phyloP scores from a whole-genome alignment of 1,140 invertebrate species.

The Cepaea nemoralis region DNA sequence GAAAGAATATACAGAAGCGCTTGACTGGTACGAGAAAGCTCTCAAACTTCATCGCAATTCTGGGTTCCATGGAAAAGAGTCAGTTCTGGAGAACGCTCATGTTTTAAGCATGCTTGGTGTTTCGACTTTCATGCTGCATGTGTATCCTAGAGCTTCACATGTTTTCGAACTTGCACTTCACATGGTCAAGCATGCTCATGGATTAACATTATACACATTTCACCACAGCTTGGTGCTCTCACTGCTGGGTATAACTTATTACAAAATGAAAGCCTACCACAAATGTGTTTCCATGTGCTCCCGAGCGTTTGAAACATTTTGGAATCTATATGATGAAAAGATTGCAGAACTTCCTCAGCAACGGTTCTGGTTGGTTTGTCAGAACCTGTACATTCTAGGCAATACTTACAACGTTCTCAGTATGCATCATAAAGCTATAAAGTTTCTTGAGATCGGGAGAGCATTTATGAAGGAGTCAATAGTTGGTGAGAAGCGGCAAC shows the following conservation, averaged over 20 bases:
- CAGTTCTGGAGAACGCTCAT: constrained; percentile 64
- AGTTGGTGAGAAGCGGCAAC: constrained; percentile 60
- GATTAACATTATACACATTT: constrained; percentile 58
- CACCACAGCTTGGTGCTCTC: constrained; percentile 64
- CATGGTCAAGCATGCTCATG: constrained; percentile 61
- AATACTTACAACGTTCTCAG: constrained; percentile 67
- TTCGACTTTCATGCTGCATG: constrained; percentile 67
- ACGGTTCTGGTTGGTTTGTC: constrained; percentile 67
- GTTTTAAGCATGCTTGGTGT: constrained; percentile 69
- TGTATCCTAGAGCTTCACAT: constrained; percentile 64
- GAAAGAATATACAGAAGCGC: constrained; percentile 63
- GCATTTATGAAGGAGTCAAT: constrained; percentile 60
- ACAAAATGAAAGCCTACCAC: constrained; percentile 68
- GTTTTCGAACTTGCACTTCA: constrained; percentile 65
- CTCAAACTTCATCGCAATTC: constrained; percentile 56
- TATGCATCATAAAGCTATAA: constrained; percentile 65
- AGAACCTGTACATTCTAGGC: constrained; percentile 68
- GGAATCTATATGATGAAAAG: constrained; percentile 60
- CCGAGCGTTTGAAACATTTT: constrained; percentile 66
- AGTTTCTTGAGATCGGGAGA: constrained; percentile 64
- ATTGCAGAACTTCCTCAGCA: constrained; percentile 60
- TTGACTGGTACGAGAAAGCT: constrained; percentile 66
- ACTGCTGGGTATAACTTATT: constrained; percentile 65
- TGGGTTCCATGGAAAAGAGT: constrained; percentile 59
- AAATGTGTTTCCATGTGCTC: constrained; percentile 67